A percentile compares a stretch with the other conserved stretches of the same genome.
These are phyloP conservation scores for Halictus rubicundus DNA, from an alignment of 1,140 invertebrate species.

Conservation along the genomic window DNA sequence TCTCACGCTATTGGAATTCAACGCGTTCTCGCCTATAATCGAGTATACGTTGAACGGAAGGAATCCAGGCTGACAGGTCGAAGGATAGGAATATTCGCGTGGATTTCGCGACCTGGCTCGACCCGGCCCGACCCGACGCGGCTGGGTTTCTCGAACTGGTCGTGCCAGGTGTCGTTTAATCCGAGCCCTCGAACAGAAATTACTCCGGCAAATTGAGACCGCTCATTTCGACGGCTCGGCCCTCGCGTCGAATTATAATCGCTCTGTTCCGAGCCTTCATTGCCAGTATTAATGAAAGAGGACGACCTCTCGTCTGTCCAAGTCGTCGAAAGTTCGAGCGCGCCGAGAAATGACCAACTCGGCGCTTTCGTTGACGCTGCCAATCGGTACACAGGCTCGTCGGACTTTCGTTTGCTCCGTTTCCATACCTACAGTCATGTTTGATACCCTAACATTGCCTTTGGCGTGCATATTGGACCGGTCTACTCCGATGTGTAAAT, in stretches of 20 bases:
- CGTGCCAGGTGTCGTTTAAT: slow-evolving; percentile 13
- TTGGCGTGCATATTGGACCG: not conserved
- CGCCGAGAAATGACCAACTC: not conserved
- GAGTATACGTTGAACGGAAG: slow-evolving; percentile 51
- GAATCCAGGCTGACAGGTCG: slow-evolving; percentile 37
- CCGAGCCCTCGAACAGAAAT: not conserved
- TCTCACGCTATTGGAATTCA: slow-evolving; percentile 69
- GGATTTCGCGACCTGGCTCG: slow-evolving; percentile 1
- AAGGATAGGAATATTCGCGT: slow-evolving; percentile 41
- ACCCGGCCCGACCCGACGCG: no score
- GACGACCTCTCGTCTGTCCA: no score
- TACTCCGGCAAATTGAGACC: not conserved
- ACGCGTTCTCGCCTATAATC: slow-evolving; percentile 64
- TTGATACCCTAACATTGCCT: slow-evolving; percentile 1
- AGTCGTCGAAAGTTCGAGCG: not conserved
- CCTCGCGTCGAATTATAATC: not conserved
- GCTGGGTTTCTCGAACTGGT: not conserved
- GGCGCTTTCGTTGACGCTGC: not conserved
- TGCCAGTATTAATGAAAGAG: slow-evolving; percentile 7
- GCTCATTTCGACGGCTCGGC: not conserved
- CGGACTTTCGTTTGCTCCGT: not conserved
- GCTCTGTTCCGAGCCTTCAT: not conserved
- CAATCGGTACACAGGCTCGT: not conserved
- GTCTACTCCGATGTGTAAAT: no score
- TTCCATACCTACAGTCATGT: not conserved